Evolutionary conservation across 2,113 vertebrate species (phyloP).

Genomic region (Petroica traversi): DNA sequence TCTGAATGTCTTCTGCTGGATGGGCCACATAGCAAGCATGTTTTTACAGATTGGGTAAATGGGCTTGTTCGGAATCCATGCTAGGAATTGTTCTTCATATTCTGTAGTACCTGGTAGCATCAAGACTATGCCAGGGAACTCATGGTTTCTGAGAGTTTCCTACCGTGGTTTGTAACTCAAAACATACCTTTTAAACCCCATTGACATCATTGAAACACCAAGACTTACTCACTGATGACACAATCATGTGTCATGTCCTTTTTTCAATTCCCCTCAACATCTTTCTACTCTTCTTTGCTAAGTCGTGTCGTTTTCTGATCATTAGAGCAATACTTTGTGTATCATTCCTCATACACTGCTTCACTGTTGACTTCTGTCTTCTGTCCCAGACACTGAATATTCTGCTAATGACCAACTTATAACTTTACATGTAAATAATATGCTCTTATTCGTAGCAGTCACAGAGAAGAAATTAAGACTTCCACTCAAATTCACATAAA

Average conservation of each 20-base stretch:
- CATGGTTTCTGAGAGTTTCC: neutral
- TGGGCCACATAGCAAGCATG: neutral
- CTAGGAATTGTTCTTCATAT: neutral
- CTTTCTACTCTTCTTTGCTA: neutral
- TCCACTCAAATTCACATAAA: neutral
- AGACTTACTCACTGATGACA: neutral
- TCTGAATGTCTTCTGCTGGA: neutral
- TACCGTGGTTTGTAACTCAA: neutral
- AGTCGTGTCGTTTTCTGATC: neutral
- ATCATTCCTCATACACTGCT: neutral
- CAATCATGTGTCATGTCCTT: neutral
- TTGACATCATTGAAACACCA: neutral
- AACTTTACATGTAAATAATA: neutral
- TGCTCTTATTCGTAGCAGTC: neutral
- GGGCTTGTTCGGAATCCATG: neutral
- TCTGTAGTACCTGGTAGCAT: neutral
- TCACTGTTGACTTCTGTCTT: neutral
- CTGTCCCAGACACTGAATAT: neutral
- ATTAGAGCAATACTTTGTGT: neutral
- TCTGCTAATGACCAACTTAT: neutral
- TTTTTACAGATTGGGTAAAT: neutral
- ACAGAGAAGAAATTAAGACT: neutral
- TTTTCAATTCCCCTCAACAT: neutral
- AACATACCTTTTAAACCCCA: neutral
- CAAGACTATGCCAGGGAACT: neutral